Evolutionary conservation across 2,797 vertebrate species (phyloP).

Genomic region (Microctenopoma lineatum): DNA sequence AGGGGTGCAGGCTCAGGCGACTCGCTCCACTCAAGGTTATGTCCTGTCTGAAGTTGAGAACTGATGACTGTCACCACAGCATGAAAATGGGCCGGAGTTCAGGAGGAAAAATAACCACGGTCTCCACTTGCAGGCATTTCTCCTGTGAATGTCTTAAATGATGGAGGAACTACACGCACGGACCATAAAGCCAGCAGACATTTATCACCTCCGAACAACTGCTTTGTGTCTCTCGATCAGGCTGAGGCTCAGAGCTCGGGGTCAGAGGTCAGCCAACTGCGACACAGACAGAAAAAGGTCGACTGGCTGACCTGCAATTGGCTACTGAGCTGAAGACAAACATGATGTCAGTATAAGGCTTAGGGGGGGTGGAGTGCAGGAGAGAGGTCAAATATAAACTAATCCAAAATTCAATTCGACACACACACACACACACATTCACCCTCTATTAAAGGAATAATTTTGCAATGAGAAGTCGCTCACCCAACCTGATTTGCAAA

Average conservation of each 20-base stretch:
- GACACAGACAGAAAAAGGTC: conserved; percentile 81
- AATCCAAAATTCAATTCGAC: conserved; percentile 39
- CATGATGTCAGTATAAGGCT: conserved; percentile 71
- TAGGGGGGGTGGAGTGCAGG: conserved; percentile 28
- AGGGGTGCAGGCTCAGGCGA: conserved; percentile 18
- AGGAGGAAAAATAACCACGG: conserved; percentile 53
- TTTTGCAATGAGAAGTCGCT: background rate
- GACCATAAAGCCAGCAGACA: conserved; percentile 53
- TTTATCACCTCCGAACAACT: conserved; percentile 52
- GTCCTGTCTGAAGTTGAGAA: conserved; percentile 73
- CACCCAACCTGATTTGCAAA: background rate
- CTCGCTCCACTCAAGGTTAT: conserved; percentile 75
- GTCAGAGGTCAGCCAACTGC: conserved; percentile 63
- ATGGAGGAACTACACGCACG: conserved; percentile 61
- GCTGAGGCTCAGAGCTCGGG: conserved; percentile 24
- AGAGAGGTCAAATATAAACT: conserved; percentile 58
- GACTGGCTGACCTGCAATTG: conserved; percentile 70
- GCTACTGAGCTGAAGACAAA: conserved; percentile 80
- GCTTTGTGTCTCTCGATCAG: conserved; percentile 51
- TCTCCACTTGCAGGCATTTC: conserved; percentile 47
- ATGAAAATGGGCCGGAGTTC: conserved; percentile 41
- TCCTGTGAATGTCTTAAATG: conserved; percentile 58
- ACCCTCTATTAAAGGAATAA: conserved; percentile 21
- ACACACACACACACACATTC: conserved; percentile 7
- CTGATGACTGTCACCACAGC: conserved; percentile 64